Evolutionary conservation across 2,797 vertebrate species (phyloP), one percentile per base, ranked within the genome.

Genomic region (Adelosebastes latens): DNA sequence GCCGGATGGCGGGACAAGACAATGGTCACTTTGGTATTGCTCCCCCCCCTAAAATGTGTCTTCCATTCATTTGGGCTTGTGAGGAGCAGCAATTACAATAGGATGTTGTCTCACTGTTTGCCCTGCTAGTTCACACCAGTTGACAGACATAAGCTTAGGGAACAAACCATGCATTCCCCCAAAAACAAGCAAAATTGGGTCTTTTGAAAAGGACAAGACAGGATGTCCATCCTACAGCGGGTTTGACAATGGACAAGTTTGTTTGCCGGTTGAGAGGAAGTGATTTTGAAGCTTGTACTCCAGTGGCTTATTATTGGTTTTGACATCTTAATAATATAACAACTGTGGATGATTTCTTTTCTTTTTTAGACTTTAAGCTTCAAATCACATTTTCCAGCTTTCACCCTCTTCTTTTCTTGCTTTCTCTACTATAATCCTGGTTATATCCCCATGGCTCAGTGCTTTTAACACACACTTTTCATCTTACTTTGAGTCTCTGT

Each of bases 31-130:
- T 82, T 39, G 64, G 24, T 67, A 5, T 52, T 39, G 39, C 65
- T 20, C 59, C n/a, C 61, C 49, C 22, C 7, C 22, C 7, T 46
- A 32, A 73, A 87, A 61, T 9, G 2, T 80, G 6, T 74, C 69
- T 46, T n/a, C 18, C 2, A 10, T 49, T 81, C 5, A 36, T 77
- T 59, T n/a, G 29, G 13, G 36, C 29, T 71, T 73, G 61, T 80
- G 46, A 85, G 39, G 16, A 66, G 76, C 56, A 75, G 75, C 56
- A 53, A 39, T 67, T 27, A 83, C 76, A 92, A 68, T 86, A 67
- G 81, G 63, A 81, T 75, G 80, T 78, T 75, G 80, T 78, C 81
- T 78, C 16, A 9, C 25, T 83, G 89, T 90, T 91, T 93, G 81
- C 84, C 63, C 73, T 70, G 75, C 36, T 79, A 14, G 25, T 66